Evolutionary conservation across 2,888 invertebrate genomes (phyloP).

Genomic region (Plagodis dolabraria): DNA sequence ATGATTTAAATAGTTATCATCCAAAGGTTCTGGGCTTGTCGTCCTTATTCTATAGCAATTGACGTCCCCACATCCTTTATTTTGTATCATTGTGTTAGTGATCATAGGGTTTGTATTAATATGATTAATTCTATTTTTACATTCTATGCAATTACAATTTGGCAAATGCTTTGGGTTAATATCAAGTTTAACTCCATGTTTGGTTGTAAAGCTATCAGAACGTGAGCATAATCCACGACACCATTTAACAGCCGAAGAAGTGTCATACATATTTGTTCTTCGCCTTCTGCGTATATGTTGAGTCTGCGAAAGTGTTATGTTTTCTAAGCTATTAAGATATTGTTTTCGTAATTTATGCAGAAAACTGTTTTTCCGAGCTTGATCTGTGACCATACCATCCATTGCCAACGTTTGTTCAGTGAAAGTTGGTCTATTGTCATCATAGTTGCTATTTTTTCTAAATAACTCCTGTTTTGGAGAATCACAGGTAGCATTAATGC

Average conservation of each 20-base stretch:
- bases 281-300: slow-evolving; percentile 8
- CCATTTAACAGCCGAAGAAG: slow-evolving; percentile 16
- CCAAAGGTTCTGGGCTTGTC: neutral
- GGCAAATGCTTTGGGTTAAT: slow-evolving; percentile 8
- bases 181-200: slow-evolving; percentile 2
- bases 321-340: neutral
- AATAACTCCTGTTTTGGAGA: neutral
- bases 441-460: neutral
- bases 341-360: neutral
- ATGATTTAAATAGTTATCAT: no score
- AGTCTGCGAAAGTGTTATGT: neutral
- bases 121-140: neutral
- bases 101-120: no score
- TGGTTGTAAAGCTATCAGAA: slow-evolving; percentile 6
- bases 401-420: neutral
- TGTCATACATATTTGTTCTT: slow-evolving; percentile 12
- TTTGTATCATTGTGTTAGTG: neutral
- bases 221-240: slow-evolving; percentile 10
- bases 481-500: slow-evolving; percentile 17
- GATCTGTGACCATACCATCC: neutral
- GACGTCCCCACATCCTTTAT: neutral
- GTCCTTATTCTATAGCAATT: neutral
- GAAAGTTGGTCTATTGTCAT: neutral
- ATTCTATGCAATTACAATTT: slow-evolving; percentile 3
- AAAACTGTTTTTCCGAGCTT: neutral